Evolutionary conservation across 23 tunicate species (phyloP).

Genomic region (Trididemnum clinides): DNA sequence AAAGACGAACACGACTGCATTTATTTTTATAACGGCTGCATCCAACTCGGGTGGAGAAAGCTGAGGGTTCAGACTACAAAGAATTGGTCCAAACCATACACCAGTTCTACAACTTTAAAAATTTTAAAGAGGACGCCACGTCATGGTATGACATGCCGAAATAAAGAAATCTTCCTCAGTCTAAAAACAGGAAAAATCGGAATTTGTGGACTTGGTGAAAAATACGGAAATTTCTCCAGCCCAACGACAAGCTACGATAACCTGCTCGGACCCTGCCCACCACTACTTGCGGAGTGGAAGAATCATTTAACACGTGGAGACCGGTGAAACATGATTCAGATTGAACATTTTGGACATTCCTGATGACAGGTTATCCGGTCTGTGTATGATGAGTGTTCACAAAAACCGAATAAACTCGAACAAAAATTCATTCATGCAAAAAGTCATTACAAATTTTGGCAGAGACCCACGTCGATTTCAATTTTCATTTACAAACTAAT

Average conservation of each 20-base stretch:
- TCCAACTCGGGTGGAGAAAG: background rate
- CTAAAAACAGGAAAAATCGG: background rate
- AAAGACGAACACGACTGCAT: background rate
- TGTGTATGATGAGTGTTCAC: background rate
- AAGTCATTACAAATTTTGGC: no score
- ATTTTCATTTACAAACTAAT: background rate
- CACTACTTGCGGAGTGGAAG: background rate
- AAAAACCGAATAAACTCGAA: background rate
- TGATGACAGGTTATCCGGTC: background rate
- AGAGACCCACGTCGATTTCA: background rate
- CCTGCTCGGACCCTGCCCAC: background rate
- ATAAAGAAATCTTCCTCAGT: background rate
- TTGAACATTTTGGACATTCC: background rate
- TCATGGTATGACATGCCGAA: no score
- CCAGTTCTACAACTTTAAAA: background rate
- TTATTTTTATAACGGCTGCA: background rate
- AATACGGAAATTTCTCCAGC: background rate
- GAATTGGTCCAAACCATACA: background rate
- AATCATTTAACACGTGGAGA: background rate
- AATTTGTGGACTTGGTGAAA: background rate
- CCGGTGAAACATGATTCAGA: background rate
- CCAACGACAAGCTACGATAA: background rate
- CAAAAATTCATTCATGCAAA: background rate
- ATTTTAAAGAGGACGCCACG: no score
- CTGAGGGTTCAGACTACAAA: background rate